A percentile compares a stretch with the other conserved stretches of the same genome.
phyloP scores from a whole-genome alignment of 2,888 invertebrate genomes.

The Drosophila aldrichi region DNA sequence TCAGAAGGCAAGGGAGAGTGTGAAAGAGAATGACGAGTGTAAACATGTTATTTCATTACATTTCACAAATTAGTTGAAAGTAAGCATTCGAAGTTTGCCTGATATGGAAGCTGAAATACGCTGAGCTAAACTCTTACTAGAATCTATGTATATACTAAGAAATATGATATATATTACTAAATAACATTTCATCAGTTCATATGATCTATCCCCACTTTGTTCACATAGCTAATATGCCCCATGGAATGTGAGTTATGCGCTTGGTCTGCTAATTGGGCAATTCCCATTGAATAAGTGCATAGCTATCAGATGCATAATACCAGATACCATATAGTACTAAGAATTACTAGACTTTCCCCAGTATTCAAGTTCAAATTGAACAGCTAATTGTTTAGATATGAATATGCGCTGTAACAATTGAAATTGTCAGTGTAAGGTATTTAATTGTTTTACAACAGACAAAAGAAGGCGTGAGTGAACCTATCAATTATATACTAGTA shows the following conservation, averaged over 20 bases:
- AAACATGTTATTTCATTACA: conserved; percentile 4
- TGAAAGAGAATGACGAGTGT: neutral
- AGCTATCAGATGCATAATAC: conserved; percentile 8
- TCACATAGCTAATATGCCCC: neutral
- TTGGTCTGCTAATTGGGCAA: conserved; percentile 18
- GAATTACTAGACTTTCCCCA: neutral
- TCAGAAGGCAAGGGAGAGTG: neutral
- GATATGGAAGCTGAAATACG: neutral
- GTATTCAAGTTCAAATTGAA: neutral
- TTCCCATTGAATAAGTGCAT: conserved; percentile 19
- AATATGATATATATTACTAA: no score
- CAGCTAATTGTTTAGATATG: neutral
- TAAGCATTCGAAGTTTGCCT: neutral
- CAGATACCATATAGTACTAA: conserved; percentile 1
- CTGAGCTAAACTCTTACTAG: neutral
- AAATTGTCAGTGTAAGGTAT: neutral
- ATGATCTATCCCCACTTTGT: no score
- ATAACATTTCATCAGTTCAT: no score
- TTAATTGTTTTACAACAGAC: neutral
- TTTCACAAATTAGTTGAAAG: neutral
- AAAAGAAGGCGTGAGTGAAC: neutral
- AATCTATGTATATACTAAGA: neutral
- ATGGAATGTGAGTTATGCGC: no score
- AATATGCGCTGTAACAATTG: neutral
- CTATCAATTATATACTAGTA: neutral